These are phyloP conservation scores for Leptodactylus fuscus DNA, from an alignment of 2,113 vertebrate genomes.

Conservation along the genomic window DNA sequence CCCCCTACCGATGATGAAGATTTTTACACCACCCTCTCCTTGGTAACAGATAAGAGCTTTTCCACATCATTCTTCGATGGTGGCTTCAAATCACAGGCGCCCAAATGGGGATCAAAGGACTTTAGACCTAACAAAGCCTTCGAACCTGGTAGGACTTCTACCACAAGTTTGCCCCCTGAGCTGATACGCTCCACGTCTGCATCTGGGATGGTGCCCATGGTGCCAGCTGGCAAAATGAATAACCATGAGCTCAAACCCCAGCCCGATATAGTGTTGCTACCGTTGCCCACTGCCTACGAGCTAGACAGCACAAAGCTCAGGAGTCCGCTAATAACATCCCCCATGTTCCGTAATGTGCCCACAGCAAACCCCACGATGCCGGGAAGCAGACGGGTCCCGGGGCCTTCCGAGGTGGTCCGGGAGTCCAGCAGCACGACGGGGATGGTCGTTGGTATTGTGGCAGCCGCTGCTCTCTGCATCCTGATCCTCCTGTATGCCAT, in stretches of 20 bases:
- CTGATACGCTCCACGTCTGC: slow-evolving; percentile 96
- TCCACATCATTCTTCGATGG: slow-evolving; percentile 98
- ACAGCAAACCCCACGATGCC: slow-evolving; percentile 99
- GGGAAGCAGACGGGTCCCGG: slow-evolving; percentile 96
- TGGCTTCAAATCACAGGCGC: slow-evolving; percentile 96
- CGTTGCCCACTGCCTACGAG: slow-evolving; percentile 99
- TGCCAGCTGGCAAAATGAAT: slow-evolving; percentile 97
- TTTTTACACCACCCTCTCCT: slow-evolving; percentile 99
- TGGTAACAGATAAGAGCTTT: slow-evolving; percentile 99
- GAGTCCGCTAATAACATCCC: slow-evolving; percentile 99
- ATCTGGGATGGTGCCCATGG: slow-evolving; percentile 92
- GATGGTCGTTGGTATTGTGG: slow-evolving; percentile 99
- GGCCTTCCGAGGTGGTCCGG: slow-evolving; percentile 98
- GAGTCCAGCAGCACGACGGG: slow-evolving; percentile 99
- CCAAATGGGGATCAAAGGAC: slow-evolving; percentile 99
- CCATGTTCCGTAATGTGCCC: slow-evolving; percentile 99
- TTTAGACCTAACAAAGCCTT: slow-evolving; percentile 98
- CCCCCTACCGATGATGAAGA: slow-evolving; percentile 99
- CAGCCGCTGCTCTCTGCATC: slow-evolving; percentile 99
- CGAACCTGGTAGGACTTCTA: slow-evolving; percentile 95
- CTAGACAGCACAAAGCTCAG: slow-evolving; percentile 98
- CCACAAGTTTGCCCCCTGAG: slow-evolving; percentile 93
- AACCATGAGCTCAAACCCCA: slow-evolving; percentile 97
- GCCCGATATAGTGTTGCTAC: slow-evolving; percentile 96
- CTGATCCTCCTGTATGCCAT: slow-evolving; percentile 99